Conservation (phyloP, 2,888 invertebrate genomes). For the Dermolepida albohirtum region DNA sequence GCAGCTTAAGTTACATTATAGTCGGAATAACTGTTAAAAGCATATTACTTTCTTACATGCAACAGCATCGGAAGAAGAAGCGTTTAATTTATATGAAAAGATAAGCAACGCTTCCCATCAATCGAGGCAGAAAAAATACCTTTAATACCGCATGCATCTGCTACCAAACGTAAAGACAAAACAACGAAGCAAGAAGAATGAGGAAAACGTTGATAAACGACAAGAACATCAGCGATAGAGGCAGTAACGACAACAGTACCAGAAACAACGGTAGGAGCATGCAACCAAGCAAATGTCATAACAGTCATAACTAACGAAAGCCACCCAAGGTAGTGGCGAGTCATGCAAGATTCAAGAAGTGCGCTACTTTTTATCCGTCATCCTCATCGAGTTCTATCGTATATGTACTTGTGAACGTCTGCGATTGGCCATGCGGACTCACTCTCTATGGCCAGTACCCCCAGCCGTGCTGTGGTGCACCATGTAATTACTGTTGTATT, state of each 20-base stretch:
- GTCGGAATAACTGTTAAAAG: too few relatives aligned
- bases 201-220: constrained; percentile 24
- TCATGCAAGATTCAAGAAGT: constrained; percentile 60
- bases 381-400: constrained; percentile 35
- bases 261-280: constrained; percentile 42
- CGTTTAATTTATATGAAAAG: background rate
- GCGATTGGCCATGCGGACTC: constrained; percentile 42
- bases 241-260: constrained; percentile 16
- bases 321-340: constrained; percentile 54
- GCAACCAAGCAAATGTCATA: constrained; percentile 47
- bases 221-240: constrained; percentile 2
- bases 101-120: constrained; percentile 9
- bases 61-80: too few relatives aligned
- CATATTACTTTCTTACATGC: too few relatives aligned
- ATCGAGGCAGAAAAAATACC: background rate
- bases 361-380: constrained; percentile 49
- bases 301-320: constrained; percentile 56
- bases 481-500: constrained; percentile 56
- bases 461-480: constrained; percentile 42
- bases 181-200: constrained; percentile 3
- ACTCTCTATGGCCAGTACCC: constrained; percentile 52
- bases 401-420: constrained; percentile 12
- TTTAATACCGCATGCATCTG: constrained; percentile 15
- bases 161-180: background rate
- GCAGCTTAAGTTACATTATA: too few relatives aligned